Conservation (phyloP, 2,888 invertebrate species). For the Sylvicola cinctus region DNA sequence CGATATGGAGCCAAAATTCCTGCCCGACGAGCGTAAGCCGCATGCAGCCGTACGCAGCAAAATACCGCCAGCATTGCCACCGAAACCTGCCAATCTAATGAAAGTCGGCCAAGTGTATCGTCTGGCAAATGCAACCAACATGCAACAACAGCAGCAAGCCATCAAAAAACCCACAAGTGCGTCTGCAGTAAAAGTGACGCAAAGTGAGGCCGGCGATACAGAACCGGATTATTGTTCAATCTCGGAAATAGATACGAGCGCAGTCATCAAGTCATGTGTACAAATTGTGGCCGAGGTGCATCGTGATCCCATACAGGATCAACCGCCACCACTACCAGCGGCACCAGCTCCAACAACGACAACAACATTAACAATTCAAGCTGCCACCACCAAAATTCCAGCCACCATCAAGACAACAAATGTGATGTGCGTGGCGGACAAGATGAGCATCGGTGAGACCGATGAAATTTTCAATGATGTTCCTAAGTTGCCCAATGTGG, state of each 20-base stretch:
- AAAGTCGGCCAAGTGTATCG: slow-evolving; percentile 32
- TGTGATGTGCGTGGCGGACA: slow-evolving; percentile 5
- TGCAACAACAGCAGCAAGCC: slow-evolving; percentile 29
- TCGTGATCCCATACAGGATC: slow-evolving; percentile 17
- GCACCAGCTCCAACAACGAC: slow-evolving; percentile 1
- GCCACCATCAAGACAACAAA: slow-evolving; percentile 3
- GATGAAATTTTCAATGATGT: slow-evolving; percentile 32
- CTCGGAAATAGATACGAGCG: slow-evolving; percentile 35
- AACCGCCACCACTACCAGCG: too few relatives aligned
- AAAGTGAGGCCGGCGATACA: slow-evolving; percentile 15
- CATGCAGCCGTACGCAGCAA: slow-evolving; percentile 30
- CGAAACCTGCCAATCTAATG: slow-evolving; percentile 54
- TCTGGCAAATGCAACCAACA: slow-evolving; percentile 22
- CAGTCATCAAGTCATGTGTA: slow-evolving; percentile 30
- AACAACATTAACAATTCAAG: slow-evolving; percentile 2
- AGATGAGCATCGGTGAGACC: slow-evolving; percentile 16
- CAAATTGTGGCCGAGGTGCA: slow-evolving; percentile 33
- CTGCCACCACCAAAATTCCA: slow-evolving; percentile 5
- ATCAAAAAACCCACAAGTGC: slow-evolving; percentile 35
- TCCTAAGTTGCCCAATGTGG: slow-evolving; percentile 53
- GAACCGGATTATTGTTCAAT: slow-evolving; percentile 62
- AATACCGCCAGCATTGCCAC: slow-evolving; percentile 54
- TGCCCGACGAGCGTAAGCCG: slow-evolving; percentile 19
- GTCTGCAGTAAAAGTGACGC: slow-evolving; percentile 25
- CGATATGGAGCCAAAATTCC: slow-evolving; percentile 36